A percentile compares a stretch with the other conserved stretches of the same genome.
Evolutionary conservation across 2,113 vertebrate genomes (phyloP).

Genomic region (Alectura lathami): DNA sequence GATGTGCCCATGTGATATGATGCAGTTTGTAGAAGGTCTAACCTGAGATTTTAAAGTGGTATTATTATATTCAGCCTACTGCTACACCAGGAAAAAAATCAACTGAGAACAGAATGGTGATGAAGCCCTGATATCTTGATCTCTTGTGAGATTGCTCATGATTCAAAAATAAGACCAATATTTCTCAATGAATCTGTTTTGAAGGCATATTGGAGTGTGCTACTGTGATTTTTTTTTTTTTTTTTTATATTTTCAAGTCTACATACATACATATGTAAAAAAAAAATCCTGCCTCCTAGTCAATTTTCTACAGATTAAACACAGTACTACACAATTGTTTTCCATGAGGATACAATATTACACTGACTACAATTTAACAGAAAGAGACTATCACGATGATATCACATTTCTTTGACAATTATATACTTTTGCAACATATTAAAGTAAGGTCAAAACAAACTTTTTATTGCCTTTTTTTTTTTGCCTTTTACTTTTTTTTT

Average conservation of each 20-base stretch:
- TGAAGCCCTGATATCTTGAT: neutral
- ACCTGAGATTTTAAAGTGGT: neutral
- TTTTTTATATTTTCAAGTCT: neutral
- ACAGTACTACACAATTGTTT: neutral
- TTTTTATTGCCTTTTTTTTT: neutral
- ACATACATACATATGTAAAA: neutral
- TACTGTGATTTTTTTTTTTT: neutral
- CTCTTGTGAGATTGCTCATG: neutral
- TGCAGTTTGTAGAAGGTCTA: neutral
- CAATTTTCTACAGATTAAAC: neutral
- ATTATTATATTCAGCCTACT: neutral
- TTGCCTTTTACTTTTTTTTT: no score
- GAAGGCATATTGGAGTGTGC: neutral
- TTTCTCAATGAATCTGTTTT: neutral
- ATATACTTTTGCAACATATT: neutral
- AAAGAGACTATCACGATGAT: neutral
- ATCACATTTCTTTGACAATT: neutral
- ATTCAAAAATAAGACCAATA: neutral
- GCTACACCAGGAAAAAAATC: rapidly evolving
- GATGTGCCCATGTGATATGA: neutral
- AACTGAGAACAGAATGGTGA: neutral
- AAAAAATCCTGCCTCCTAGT: neutral
- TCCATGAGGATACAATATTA: neutral
- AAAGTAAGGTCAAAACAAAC: neutral
- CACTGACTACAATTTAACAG: neutral